Conservation (phyloP, 2,797 vertebrate species). For the Tiaroga cobitis region DNA sequence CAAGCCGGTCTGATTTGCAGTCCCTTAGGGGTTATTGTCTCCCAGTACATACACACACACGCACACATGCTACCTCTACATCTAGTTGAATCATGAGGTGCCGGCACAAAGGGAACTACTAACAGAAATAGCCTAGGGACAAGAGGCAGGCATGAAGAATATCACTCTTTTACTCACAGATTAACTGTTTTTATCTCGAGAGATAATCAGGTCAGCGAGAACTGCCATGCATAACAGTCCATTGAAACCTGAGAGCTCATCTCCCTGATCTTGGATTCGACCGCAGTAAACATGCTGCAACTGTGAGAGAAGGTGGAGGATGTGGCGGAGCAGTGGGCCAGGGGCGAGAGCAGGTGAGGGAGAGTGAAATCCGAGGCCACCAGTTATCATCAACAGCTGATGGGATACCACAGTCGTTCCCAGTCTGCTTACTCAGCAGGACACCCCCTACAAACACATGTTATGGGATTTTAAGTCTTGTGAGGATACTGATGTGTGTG, state of each 20-base stretch:
- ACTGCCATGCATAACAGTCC: conserved; percentile 5
- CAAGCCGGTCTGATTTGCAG: conserved; percentile 23
- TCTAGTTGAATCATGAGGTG: neutral
- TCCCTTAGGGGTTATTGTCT: conserved; percentile 14
- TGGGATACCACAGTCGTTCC: conserved; percentile 1
- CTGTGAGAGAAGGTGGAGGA: conserved; percentile 12
- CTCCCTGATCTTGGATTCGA: conserved; percentile 18
- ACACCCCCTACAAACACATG: conserved; percentile 22
- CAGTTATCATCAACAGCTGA: conserved; percentile 31
- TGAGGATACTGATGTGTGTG: neutral
- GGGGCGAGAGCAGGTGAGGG: conserved; percentile 38
- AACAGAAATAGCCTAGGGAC: conserved; percentile 20
- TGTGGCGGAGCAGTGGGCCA: neutral
- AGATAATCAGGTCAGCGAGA: conserved; percentile 21
- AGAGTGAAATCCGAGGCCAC: conserved; percentile 33
- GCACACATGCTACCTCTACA: neutral
- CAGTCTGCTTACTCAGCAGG: conserved; percentile 29
- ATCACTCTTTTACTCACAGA: conserved; percentile 9
- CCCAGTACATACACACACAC: neutral
- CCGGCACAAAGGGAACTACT: conserved; percentile 9
- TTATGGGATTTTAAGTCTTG: neutral
- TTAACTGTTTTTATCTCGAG: conserved; percentile 12
- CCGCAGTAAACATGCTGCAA: conserved; percentile 9
- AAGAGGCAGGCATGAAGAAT: conserved; percentile 9
- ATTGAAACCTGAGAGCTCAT: conserved; percentile 27